phyloP scores from a whole-genome alignment of 2,888 invertebrate species.

The Pheosia tremula region DNA sequence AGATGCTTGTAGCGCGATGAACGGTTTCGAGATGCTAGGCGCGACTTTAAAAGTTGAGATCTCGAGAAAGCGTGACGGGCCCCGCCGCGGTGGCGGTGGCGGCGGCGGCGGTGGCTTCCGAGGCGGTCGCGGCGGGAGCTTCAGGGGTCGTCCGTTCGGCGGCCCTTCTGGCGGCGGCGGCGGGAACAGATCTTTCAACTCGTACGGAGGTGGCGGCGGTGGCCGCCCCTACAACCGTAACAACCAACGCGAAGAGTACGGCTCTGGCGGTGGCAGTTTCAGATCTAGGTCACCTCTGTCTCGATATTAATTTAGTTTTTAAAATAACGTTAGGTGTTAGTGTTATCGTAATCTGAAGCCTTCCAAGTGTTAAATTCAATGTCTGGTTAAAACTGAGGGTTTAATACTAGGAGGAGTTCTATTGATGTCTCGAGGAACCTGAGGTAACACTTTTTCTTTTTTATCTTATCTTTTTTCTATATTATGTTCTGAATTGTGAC shows the following conservation, averaged over 20 bases:
- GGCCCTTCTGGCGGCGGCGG: slow-evolving; percentile 79
- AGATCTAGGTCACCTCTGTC: slow-evolving; percentile 81
- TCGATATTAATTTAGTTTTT: slow-evolving; percentile 79
- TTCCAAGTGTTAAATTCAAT: slow-evolving; percentile 82
- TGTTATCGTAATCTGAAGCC: slow-evolving; percentile 84
- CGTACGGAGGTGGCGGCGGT: slow-evolving; percentile 79
- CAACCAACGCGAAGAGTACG: slow-evolving; percentile 71
- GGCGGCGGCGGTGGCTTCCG: slow-evolving; percentile 73
- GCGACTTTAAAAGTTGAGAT: slow-evolving; percentile 95
- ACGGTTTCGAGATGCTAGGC: slow-evolving; percentile 94
- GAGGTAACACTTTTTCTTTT: slow-evolving; percentile 58
- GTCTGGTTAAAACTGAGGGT: slow-evolving; percentile 74
- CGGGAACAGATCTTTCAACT: slow-evolving; percentile 76
- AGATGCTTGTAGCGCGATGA: slow-evolving; percentile 94
- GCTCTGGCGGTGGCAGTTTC: slow-evolving; percentile 78
- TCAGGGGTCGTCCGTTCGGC: slow-evolving; percentile 80
- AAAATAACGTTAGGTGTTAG: slow-evolving; percentile 77
- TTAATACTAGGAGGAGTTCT: slow-evolving; percentile 77
- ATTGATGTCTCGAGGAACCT: slow-evolving; percentile 69
- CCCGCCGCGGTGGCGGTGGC: slow-evolving; percentile 86
- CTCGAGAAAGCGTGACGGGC: slow-evolving; percentile 91
- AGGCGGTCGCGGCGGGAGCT: slow-evolving; percentile 75
- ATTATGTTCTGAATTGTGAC: not conserved
- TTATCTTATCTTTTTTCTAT: slow-evolving; percentile 14
- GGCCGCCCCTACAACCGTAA: slow-evolving; percentile 66